phyloP scores from a whole-genome alignment of 64 coral and sea anemone genomes.

The Hydrozoanthus tunicans region DNA sequence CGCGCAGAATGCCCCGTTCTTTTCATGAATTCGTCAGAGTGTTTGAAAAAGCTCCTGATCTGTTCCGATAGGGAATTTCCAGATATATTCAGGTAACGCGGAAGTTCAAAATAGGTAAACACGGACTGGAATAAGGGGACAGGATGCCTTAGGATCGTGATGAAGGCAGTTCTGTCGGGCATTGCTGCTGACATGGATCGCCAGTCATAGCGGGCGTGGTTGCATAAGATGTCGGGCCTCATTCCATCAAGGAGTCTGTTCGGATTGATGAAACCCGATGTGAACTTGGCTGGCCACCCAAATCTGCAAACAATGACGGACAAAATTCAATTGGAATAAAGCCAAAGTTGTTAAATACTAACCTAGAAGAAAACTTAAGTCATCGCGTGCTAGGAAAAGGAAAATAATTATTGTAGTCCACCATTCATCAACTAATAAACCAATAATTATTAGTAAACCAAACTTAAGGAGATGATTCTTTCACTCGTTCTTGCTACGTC shows the following conservation, averaged over 20 bases:
- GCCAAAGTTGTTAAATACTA: neutral
- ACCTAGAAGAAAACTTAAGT: too few relatives aligned
- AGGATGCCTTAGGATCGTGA: slow-evolving; percentile 69
- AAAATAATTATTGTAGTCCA: too few relatives aligned
- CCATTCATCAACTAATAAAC: too few relatives aligned
- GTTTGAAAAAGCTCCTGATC: slow-evolving; percentile 41
- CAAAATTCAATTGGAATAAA: neutral
- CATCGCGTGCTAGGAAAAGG: too few relatives aligned
- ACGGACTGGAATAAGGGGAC: slow-evolving; percentile 62
- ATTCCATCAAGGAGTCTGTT: slow-evolving; percentile 31
- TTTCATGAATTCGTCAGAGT: neutral
- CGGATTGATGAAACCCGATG: slow-evolving; percentile 17
- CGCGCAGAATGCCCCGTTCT: neutral
- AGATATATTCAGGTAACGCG: slow-evolving; percentile 50
- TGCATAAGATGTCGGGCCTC: slow-evolving; percentile 61
- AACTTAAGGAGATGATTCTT: too few relatives aligned
- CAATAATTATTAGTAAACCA: too few relatives aligned
- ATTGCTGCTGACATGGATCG: slow-evolving; percentile 52
- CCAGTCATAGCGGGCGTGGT: slow-evolving; percentile 71
- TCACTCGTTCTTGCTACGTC: too few relatives aligned
- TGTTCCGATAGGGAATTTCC: slow-evolving; percentile 44
- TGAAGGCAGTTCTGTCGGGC: slow-evolving; percentile 54
- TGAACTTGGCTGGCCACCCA: slow-evolving; percentile 32
- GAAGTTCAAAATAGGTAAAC: slow-evolving; percentile 62
- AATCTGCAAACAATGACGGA: slow-evolving; percentile 5